Conservation (phyloP, 2,113 vertebrate species). For the Ochotona princeps region DNA sequence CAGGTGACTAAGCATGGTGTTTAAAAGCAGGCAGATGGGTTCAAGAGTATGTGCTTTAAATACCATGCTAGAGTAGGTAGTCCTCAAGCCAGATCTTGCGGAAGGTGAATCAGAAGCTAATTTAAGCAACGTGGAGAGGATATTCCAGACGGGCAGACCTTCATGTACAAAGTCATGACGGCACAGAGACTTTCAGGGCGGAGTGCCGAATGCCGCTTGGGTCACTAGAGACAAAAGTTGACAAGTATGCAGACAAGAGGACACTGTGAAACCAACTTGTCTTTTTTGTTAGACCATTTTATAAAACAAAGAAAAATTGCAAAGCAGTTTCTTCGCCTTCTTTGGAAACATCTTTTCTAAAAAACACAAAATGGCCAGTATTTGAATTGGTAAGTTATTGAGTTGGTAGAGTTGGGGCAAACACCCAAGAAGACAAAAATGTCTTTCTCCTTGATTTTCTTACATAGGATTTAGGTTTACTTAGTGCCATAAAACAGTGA, state of each 20-base stretch:
- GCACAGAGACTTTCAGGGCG: neutral
- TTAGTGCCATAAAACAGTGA: neutral
- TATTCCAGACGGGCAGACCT: constrained; percentile 23
- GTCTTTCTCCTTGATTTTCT: constrained; percentile 48
- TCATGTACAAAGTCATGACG: neutral
- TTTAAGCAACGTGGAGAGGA: constrained; percentile 1
- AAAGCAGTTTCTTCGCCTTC: constrained; percentile 44
- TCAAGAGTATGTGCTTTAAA: neutral
- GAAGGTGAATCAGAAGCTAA: neutral
- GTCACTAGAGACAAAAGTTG: neutral
- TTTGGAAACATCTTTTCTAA: constrained; percentile 50
- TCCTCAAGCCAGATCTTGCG: neutral
- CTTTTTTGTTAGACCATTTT: neutral
- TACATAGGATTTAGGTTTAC: constrained; percentile 34
- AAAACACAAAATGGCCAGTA: constrained; percentile 44
- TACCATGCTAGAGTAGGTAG: neutral
- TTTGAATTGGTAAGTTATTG: constrained; percentile 47
- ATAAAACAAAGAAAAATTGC: neutral
- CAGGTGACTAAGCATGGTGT: neutral
- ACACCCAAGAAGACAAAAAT: neutral
- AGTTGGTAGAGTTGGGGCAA: constrained; percentile 50
- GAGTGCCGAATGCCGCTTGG: neutral
- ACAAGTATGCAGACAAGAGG: constrained; percentile 25
- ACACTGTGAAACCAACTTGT: neutral
- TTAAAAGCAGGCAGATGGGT: neutral